Conservation (phyloP, 2,797 vertebrate species). For the Babyrousa celebensis region DNA sequence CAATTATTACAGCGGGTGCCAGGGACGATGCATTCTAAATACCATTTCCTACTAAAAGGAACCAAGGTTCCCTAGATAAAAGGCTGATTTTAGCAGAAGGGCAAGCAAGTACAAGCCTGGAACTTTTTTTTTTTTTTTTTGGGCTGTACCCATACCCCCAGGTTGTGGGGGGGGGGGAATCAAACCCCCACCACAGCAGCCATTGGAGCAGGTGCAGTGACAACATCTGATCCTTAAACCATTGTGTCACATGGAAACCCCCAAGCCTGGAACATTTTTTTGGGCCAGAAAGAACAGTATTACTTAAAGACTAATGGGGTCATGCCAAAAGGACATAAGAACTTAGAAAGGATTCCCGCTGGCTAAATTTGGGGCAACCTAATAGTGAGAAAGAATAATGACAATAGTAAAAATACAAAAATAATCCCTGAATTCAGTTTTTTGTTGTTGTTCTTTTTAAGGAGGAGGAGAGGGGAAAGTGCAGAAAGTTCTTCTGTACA, state of each 20-base stretch:
- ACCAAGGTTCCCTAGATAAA: background rate
- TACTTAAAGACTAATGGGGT: background rate
- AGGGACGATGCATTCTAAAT: background rate
- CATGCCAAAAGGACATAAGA: background rate
- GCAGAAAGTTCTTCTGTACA: conserved; percentile 6
- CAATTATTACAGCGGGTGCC: background rate
- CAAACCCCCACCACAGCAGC: too few relatives aligned
- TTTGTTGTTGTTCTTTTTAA: background rate
- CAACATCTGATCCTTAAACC: too few relatives aligned
- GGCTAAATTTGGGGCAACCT: background rate
- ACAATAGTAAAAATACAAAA: conserved; percentile 33
- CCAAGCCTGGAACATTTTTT: background rate
- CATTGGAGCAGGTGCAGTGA: too few relatives aligned
- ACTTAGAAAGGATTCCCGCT: background rate
- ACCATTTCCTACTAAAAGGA: background rate
- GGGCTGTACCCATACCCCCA: too few relatives aligned
- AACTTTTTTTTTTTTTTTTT: background rate
- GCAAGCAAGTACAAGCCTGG: background rate
- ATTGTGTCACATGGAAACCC: too few relatives aligned
- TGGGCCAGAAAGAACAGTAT: background rate
- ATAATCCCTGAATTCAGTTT: background rate
- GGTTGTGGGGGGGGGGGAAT: too few relatives aligned
- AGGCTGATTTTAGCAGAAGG: background rate
- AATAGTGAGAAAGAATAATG: background rate
- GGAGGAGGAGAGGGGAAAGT: background rate